These are phyloP conservation scores for Dryas iulia DNA, from an alignment of 1,140 invertebrate species.

Conservation along the genomic window DNA sequence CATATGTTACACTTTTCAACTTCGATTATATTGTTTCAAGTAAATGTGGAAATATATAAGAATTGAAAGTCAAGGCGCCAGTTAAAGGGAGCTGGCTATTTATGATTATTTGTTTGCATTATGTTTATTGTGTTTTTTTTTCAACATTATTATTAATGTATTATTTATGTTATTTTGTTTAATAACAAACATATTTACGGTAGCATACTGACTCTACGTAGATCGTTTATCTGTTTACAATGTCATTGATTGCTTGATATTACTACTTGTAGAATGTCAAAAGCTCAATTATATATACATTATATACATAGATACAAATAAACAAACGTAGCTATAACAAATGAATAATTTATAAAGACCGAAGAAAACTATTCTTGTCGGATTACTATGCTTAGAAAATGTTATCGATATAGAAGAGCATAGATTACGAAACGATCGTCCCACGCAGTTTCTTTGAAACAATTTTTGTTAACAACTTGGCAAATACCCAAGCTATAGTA, in stretches of 20 bases:
- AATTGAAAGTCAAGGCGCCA: too few species aligned
- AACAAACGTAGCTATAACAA: background rate
- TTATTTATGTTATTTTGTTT: background rate
- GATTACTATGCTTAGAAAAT: background rate
- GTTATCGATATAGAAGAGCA: background rate
- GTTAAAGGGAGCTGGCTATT: too few species aligned
- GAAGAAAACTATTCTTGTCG: background rate
- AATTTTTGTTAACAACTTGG: constrained; percentile 5
- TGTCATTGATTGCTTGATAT: background rate
- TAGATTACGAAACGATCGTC: constrained; percentile 1
- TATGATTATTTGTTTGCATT: too few species aligned
- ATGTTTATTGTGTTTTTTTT: too few species aligned
- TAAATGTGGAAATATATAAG: too few species aligned
- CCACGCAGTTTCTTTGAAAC: background rate
- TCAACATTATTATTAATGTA: background rate
- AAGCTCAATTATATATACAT: constrained; percentile 2
- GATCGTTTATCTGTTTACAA: background rate
- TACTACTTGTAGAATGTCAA: background rate
- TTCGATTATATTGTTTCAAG: too few species aligned
- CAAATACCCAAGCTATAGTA: constrained; percentile 3
- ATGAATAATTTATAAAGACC: background rate
- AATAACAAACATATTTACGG: constrained; percentile 5
- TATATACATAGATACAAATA: background rate
- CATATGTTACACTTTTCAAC: too few species aligned
- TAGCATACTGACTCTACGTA: background rate